Evolutionary conservation across 1,140 invertebrate genomes (phyloP), one percentile per base, ranked within the genome.

Genomic region (Zaprionus gabonicus): DNA sequence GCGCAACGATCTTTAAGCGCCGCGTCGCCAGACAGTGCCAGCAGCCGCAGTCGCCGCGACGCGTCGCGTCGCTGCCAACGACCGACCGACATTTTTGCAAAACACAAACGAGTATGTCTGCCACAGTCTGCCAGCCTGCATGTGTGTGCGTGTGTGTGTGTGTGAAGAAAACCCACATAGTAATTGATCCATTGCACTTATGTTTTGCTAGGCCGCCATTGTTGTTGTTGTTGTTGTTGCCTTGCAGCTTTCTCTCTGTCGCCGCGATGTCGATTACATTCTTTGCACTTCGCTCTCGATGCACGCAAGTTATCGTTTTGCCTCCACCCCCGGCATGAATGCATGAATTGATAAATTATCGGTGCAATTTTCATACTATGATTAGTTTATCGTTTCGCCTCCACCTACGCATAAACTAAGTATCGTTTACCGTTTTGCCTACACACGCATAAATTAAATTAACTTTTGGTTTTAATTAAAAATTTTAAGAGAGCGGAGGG

Each of bases 171-270:
- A 76, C 78, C 71, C 75, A 78, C 78, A 81, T 85, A 84, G 78
- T 88, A 85, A 88, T 90, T 90, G 85, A 90, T 88, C 81, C 81
- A 88, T 80, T 85, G 81, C 85, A 84, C 79, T 84, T 88, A 75
- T 88, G 77, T 60, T 83, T 83, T 57, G 70, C 80, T 80, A 80
- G 78, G 75, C 73, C 58, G 63, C 34, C 41, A 56, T 59, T 65
- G 27, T 20, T 44, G 56, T 34, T 65, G 46, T 58, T n/a, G n/a
- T n/a, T 73, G 51, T 63, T 75, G 56, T 57, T 71, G 77, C 57
- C 71, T 70, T 75, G 69, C 65, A 65, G 83, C 83, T 86, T 86
- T 87, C 83, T 87, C 83, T 87, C 76, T 65, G 63, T 53, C 41
- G 46, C 36, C 23, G 34, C 25, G 28, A 9, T 60, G 17, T 20